Percentiles rank a stretch among this genome's conserved stretches.
These are phyloP conservation scores for Petrosia ficiformis DNA, from an alignment of 37 sponge, comb jelly and placozoan species.

Conservation along the genomic window DNA sequence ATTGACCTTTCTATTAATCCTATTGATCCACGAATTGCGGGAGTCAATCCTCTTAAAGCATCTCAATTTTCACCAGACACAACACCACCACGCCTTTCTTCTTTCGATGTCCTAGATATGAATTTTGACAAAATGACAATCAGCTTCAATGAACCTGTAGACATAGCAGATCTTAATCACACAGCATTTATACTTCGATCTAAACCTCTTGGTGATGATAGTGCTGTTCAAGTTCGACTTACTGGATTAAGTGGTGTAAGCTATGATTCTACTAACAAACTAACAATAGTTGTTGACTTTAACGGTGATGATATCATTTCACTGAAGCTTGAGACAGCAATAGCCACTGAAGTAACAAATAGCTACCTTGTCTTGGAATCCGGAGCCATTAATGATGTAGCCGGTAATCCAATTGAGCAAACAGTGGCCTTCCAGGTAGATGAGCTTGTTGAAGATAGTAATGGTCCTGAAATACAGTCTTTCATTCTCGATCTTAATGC, in stretches of 20 bases:
- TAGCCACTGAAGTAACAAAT: slow-evolving; percentile 8
- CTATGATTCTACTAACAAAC: slow-evolving; percentile 30
- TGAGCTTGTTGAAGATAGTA: slow-evolving; percentile 16
- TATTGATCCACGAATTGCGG: slow-evolving; percentile 18
- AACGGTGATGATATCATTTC: slow-evolving; percentile 38
- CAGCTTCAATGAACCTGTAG: slow-evolving; percentile 73
- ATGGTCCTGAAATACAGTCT: slow-evolving; percentile 48
- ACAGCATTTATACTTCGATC: slow-evolving; percentile 30
- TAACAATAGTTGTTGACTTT: slow-evolving; percentile 34
- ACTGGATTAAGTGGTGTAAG: slow-evolving; percentile 27
- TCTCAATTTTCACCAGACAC: slow-evolving; percentile 39
- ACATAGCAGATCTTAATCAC: slow-evolving; percentile 32
- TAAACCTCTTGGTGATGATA: slow-evolving; percentile 19
- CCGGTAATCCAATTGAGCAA: slow-evolving; percentile 6
- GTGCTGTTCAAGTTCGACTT: slow-evolving; percentile 19
- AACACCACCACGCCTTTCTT: slow-evolving; percentile 22
- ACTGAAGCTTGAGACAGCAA: slow-evolving; percentile 43
- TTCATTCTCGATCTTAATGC: slow-evolving; percentile 65
- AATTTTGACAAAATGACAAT: slow-evolving; percentile 51
- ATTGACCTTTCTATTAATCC: slow-evolving; percentile 29
- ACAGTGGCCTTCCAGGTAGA: slow-evolving; percentile 12
- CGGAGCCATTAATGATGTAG: slow-evolving; percentile 48
- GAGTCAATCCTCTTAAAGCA: slow-evolving; percentile 44
- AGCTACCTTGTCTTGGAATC: slow-evolving; percentile 39
- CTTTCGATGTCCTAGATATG: slow-evolving; percentile 48